Conservation (phyloP, 2,888 invertebrate genomes). For the Eristalis arbustorum region DNA sequence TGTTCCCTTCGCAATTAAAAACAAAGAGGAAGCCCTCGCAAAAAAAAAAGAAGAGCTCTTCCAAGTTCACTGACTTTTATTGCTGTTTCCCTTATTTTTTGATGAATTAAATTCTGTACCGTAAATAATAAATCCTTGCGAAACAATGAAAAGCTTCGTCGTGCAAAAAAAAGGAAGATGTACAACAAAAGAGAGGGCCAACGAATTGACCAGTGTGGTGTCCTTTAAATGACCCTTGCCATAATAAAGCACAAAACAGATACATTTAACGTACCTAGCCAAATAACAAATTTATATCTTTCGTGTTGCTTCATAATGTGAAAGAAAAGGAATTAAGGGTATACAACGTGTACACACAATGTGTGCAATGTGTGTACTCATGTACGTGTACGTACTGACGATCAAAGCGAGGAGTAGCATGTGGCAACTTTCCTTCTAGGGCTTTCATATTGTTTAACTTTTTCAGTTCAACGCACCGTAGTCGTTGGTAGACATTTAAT, state of each 20-base stretch:
- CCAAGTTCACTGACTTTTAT: not conserved
- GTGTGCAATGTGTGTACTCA: no score
- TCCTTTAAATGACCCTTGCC: slow-evolving; percentile 19
- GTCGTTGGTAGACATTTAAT: not conserved
- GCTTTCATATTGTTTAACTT: not conserved
- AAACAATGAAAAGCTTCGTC: slow-evolving; percentile 13
- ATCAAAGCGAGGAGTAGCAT: not conserved
- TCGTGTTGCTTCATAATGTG: slow-evolving; percentile 24
- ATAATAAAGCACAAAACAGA: not conserved
- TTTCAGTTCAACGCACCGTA: not conserved
- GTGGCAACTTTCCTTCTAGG: not conserved
- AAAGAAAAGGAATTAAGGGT: not conserved
- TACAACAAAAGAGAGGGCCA: not conserved
- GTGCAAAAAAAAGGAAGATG: not conserved
- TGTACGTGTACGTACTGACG: not conserved
- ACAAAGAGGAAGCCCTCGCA: not conserved
- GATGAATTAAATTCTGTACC: slow-evolving; percentile 30
- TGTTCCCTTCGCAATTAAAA: not conserved
- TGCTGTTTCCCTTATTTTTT: slow-evolving; percentile 13
- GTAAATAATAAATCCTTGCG: slow-evolving; percentile 21
- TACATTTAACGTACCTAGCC: slow-evolving; percentile 14
- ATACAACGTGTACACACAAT: not conserved
- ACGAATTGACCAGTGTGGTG: not conserved
- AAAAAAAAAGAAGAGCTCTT: not conserved
- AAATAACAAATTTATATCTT: slow-evolving; percentile 36